Evolutionary conservation across 2,797 vertebrate genomes (phyloP), one percentile per base, ranked within the genome.

Genomic region (Etheostoma perlongum): DNA sequence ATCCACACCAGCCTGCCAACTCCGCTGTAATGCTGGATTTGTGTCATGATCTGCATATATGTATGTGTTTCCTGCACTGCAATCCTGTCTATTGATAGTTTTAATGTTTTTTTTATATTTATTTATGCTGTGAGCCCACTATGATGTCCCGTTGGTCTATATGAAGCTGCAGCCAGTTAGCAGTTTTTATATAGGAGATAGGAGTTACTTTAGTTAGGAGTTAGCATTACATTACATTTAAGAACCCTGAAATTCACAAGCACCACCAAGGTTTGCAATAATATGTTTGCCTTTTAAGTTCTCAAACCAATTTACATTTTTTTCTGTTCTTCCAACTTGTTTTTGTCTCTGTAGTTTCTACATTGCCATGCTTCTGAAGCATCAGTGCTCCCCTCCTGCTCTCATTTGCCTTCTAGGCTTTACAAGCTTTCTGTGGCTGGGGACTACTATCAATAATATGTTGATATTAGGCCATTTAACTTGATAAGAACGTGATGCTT

Each of bases 401-500:
- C 52, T 71, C 5, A 25, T 72, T 72, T 67, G 59, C 65, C 69
- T 60, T 76, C 40, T 30, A 64, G 66, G 33, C 65, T 78, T 30
- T 36, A 64, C 27, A 77, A 54, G 72, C 68, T 74, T 67, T 72
- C 61, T 67, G 62, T 70, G 48, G 55, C 78, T 76, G 63, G 53
- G 78, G 70, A 71, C 54, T 52, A 61, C 36, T 72, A 79, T 67
- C 68, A 76, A 80, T 81, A 83, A 86, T 84, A 77, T 85, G 77
- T 82, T 86, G 68, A 76, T 85, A 85, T 83, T 73, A 72, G 72
- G 46, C 40, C 44, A 84, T 88, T 80, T 86, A 76, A 84, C 72
- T 85, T 72, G 67, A 90, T 86, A 83, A 84, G 64, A 74, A 76
- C 18, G 49, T 84, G 84, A 88, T 81, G 74, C 79, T 74, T 76